These are phyloP conservation scores for Chaetodon auriga DNA, from an alignment of 2,113 vertebrate species.

Conservation along the genomic window DNA sequence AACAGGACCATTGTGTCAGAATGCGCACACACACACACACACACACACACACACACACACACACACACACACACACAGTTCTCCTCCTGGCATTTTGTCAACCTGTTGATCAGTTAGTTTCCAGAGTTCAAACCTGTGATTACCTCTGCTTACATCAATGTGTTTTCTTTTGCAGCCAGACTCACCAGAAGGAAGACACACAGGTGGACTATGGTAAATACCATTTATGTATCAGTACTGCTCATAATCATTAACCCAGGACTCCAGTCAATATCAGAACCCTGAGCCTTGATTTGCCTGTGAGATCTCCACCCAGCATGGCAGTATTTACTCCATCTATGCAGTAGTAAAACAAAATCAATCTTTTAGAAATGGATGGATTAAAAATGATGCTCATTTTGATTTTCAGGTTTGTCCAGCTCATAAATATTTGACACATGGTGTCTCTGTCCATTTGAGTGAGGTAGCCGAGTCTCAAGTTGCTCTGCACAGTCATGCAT, in stretches of 20 bases:
- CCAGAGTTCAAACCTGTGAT: conserved; percentile 19
- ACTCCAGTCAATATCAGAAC: background rate
- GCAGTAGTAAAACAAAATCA: background rate
- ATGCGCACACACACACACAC: conserved; percentile 7
- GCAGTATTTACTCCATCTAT: background rate
- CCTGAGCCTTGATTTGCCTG: background rate
- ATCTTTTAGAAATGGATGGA: background rate
- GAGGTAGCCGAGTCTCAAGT: background rate
- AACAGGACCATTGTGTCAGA: conserved; percentile 60
- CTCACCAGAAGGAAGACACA: conserved; percentile 79
- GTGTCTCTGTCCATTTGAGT: background rate
- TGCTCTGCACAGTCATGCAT: background rate
- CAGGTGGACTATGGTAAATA: conserved; percentile 84
- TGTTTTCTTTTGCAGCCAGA: conserved; percentile 76
- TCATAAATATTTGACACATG: background rate
- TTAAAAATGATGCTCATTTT: background rate
- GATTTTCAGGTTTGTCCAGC: background rate
- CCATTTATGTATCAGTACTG: background rate
- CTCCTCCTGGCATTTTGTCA: conserved; percentile 17
- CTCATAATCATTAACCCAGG: background rate
- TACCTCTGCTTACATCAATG: conserved; percentile 13
- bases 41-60: conserved; percentile 20
- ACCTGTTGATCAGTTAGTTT: conserved; percentile 8
- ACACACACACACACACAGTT: conserved; percentile 10
- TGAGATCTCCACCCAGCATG: background rate